Evolutionary conservation across 2,888 invertebrate species (phyloP).

Genomic region (Synergus itoensis): DNA sequence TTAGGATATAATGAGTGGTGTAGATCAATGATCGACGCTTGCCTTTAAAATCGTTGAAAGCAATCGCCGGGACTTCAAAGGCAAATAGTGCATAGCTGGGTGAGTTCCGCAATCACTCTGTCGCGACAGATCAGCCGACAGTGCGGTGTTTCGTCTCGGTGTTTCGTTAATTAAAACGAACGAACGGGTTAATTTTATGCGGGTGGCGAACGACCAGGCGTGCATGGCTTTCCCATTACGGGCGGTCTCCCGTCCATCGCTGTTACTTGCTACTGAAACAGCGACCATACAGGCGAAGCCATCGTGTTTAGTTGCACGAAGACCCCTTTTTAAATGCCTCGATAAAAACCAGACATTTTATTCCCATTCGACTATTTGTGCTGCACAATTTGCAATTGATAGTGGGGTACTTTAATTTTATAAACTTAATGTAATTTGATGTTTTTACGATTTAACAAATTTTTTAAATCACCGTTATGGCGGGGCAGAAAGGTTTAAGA

Average conservation of each 20-base stretch:
- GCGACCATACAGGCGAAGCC: slow-evolving; percentile 49
- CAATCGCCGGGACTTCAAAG: slow-evolving; percentile 29
- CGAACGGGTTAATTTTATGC: slow-evolving; percentile 77
- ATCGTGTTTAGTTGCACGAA: slow-evolving; percentile 41
- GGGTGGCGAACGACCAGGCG: slow-evolving; percentile 70
- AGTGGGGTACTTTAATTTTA: too few relatives aligned
- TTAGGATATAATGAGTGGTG: neutral
- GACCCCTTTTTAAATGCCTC: neutral
- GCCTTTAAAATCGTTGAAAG: slow-evolving; percentile 18
- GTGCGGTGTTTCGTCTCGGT: slow-evolving; percentile 67
- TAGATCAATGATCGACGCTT: slow-evolving; percentile 16
- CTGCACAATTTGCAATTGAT: neutral
- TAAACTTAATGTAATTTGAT: too few relatives aligned
- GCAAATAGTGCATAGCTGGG: slow-evolving; percentile 48
- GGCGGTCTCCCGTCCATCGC: slow-evolving; percentile 56
- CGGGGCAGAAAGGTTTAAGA: too few relatives aligned
- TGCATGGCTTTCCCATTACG: slow-evolving; percentile 77
- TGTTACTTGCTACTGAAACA: slow-evolving; percentile 48
- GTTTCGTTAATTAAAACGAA: slow-evolving; percentile 77
- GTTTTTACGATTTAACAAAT: too few relatives aligned
- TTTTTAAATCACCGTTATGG: too few relatives aligned
- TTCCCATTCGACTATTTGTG: neutral
- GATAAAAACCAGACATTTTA: neutral
- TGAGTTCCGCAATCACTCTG: slow-evolving; percentile 55
- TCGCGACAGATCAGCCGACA: slow-evolving; percentile 61